Evolutionary conservation across 2,113 vertebrate genomes (phyloP), one percentile per base, ranked within the genome.

Genomic region (Carlito syrichta): DNA sequence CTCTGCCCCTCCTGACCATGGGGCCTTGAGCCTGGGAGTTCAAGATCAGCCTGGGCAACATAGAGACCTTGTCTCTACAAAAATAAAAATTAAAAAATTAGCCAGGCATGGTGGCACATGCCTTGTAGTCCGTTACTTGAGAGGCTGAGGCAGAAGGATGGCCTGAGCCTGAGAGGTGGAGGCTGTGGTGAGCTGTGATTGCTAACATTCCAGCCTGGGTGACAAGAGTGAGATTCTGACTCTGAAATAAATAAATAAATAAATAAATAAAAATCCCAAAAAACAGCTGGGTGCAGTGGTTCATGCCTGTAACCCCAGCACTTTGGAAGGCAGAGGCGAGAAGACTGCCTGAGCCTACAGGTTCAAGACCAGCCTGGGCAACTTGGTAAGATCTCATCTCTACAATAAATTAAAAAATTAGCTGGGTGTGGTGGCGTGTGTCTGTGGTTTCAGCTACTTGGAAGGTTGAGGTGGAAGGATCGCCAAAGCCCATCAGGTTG

Each of bases 241-340:
- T 66, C 63, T n/a, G n/a, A n/a, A n/a, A 66, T 17, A n/a, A 66
- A 66, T 66, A 66, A n/a, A 66, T 35, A 66, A 66, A 35, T 8
- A 66, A 63, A 63, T 35, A 35, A 66, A 66, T 3, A 35, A 35
- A 66, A n/a, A 35, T 66, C 7, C n/a, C n/a, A n/a, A n/a, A n/a
- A n/a, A n/a, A n/a, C n/a, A 32, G 63, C 63, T 7, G 0, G 63
- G 63, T 1, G 1, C 19, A 16, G 63, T n/a, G 22, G 32, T 32
- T 66, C 63, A 66, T 7, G 14, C 16, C 63, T n/a, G 35, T 66
- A 66, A 66, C 35, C 16, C 63, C 32, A 66, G 32, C 32, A 66
- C 32, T 66, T 66, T 66, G 32, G 63, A 32, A 66, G 32, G 63
- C 63, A 35, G 63, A 66, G 63, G 32, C 32, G 35, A 32, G 32